These are phyloP conservation scores for Corbicula japonica DNA, from an alignment of 2,888 invertebrate genomes.

Conservation along the genomic window DNA sequence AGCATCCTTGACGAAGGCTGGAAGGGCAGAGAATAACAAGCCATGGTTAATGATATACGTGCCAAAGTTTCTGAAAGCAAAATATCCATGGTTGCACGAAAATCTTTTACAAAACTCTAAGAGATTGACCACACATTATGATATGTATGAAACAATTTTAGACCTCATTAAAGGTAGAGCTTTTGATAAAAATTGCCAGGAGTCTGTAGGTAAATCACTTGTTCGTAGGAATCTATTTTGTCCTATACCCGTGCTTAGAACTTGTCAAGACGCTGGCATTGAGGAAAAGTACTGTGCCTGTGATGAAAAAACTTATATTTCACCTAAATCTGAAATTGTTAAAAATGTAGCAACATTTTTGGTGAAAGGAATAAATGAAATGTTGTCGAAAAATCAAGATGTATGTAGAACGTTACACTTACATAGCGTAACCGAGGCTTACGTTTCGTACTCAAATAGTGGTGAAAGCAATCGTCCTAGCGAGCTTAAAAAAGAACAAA, in stretches of 20 bases:
- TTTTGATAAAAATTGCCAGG: conserved; percentile 26
- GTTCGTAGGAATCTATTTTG: conserved; percentile 90
- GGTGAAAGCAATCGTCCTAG: not conserved
- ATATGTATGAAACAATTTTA: conserved; percentile 92
- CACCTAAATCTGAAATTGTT: not conserved
- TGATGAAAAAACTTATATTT: not conserved
- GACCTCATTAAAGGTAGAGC: conserved; percentile 88
- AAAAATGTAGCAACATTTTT: conserved; percentile 1
- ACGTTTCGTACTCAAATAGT: not conserved
- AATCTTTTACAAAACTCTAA: conserved; percentile 90
- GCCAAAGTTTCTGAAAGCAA: conserved; percentile 91
- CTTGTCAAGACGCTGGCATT: conserved; percentile 92
- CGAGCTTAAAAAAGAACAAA: not conserved
- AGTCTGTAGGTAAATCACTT: conserved; percentile 7
- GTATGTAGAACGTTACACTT: not conserved
- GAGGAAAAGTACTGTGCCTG: conserved; percentile 89
- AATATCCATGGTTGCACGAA: conserved; percentile 89
- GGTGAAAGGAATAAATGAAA: conserved; percentile 4
- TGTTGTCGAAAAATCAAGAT: not conserved
- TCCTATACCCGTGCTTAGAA: conserved; percentile 91
- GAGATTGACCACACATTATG: conserved; percentile 93
- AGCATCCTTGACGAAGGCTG: conserved; percentile 93
- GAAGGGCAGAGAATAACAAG: conserved; percentile 93
- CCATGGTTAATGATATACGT: conserved; percentile 92
- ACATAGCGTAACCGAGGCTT: conserved; percentile 6